Evolutionary conservation across 2,113 vertebrate species (phyloP), one percentile per base, ranked within the genome.

Genomic region (Amblyopsis rosae): DNA sequence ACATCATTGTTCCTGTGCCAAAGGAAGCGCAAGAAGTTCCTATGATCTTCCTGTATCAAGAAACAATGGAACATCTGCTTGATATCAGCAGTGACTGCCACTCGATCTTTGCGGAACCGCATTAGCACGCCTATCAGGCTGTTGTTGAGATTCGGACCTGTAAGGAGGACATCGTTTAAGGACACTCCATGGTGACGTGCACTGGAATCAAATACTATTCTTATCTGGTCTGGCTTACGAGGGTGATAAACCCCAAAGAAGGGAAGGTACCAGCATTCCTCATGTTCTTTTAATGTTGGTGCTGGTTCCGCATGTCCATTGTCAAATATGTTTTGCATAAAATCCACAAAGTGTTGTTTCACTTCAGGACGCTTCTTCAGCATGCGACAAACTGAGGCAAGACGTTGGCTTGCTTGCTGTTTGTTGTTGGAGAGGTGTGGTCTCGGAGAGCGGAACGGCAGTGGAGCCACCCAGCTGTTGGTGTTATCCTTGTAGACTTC

Each of bases 31-130:
- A 26, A 26, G 26, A 2, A 26, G 10, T 35, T 15, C 7, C 15
- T 6, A 13, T 2, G 53, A 1, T 26, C 26, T 26, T 26, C 19
- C 19, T 2, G 2, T 26, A 7, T 6, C 53, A 55, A 13, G n/a
- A 55, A 55, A 55, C 53, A 2, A 16, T 55, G n/a, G n/a, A 55
- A 55, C 53, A 55, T 55, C n/a, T 55, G 53, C 53, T 55, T 11
- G 6, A 55, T 15, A 55, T 12, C 53, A n/a, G n/a, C 53, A 7
- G 10, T 55, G 7, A 13, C 53, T n/a, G 53, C 11, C 7, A 55
- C n/a, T n/a, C 11, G 11, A 13, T 55, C 53, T 13, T 13, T 13
- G 15, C 53, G 12, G 51, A 54, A 54, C 13, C 51, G 12, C 12
- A 54, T 12, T 12, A 54, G 51, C 15, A 54, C 51, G 12, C 53